Conservation (phyloP, 1,140 invertebrate genomes). For the Tribolium castaneum region DNA sequence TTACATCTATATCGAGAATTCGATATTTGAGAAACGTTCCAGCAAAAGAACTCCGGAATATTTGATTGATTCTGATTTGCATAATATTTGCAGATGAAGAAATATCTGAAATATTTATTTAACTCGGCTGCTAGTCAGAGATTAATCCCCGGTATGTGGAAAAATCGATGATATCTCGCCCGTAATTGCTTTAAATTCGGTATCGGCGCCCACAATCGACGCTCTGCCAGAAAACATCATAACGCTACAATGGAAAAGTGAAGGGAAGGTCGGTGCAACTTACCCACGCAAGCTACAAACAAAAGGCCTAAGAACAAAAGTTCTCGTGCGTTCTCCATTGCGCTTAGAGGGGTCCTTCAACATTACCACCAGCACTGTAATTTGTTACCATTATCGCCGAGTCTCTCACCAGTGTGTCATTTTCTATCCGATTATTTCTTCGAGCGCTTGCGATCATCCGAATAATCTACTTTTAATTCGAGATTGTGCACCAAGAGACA, state of each 20-base stretch:
- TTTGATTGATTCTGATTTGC: conserved; percentile 31
- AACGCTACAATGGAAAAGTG: conserved; percentile 27
- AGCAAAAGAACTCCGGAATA: conserved; percentile 17
- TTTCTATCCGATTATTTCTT: conserved; percentile 24
- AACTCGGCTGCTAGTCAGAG: neutral
- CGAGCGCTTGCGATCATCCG: neutral
- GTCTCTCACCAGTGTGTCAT: conserved; percentile 22
- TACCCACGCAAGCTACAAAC: conserved; percentile 42
- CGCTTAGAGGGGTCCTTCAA: conserved; percentile 27
- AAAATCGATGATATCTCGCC: neutral
- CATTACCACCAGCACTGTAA: conserved; percentile 39
- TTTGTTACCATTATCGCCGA: conserved; percentile 32
- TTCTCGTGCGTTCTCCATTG: conserved; percentile 45
- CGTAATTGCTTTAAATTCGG: neutral
- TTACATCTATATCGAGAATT: conserved; percentile 4
- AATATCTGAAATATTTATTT: conserved; percentile 25
- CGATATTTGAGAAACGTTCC: conserved; percentile 23
- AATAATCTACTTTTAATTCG: neutral
- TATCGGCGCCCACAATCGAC: no score
- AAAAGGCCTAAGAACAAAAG: conserved; percentile 45
- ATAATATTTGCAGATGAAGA: conserved; percentile 21
- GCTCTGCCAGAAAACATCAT: conserved; percentile 1
- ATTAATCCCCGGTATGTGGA: neutral
- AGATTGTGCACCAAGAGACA: neutral
- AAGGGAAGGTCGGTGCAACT: conserved; percentile 34